phyloP scores from a whole-genome alignment of 2,888 invertebrate species.

The Hirudinaria manillensis region DNA sequence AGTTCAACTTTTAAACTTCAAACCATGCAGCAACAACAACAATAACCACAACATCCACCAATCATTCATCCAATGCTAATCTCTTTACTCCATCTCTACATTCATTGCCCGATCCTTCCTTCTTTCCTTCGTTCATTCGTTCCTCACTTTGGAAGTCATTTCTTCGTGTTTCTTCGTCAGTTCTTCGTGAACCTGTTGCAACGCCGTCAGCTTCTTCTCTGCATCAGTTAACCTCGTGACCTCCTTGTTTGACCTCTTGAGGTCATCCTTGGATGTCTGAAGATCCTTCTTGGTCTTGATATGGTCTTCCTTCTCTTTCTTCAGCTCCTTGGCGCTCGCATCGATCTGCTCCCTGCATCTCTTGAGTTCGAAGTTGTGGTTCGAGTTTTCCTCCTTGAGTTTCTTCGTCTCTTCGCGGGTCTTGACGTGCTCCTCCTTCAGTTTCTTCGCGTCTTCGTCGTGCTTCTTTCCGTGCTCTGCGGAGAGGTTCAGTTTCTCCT shows the following conservation, averaged over 20 bases:
- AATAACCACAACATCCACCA: no score
- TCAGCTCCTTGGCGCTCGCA: neutral
- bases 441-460: conserved; percentile 12
- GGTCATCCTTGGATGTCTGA: conserved; percentile 17
- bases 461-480: neutral
- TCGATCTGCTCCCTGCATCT: neutral
- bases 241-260: conserved; percentile 23
- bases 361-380: neutral
- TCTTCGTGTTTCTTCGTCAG: neutral
- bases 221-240: conserved; percentile 16
- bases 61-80: no score
- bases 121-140: no score
- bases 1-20: no score
- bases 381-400: neutral
- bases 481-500: conserved; percentile 23
- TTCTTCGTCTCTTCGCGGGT: conserved; percentile 5
- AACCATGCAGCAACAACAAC: no score
- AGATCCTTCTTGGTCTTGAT: conserved; percentile 13
- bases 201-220: neutral
- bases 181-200: neutral
- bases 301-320: neutral
- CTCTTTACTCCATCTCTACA: no score
- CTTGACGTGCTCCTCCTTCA: conserved; percentile 12
- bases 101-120: neutral
- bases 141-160: neutral